Conservation (phyloP, 2,888 invertebrate genomes). For the Pristionchus entomophagus region DNA sequence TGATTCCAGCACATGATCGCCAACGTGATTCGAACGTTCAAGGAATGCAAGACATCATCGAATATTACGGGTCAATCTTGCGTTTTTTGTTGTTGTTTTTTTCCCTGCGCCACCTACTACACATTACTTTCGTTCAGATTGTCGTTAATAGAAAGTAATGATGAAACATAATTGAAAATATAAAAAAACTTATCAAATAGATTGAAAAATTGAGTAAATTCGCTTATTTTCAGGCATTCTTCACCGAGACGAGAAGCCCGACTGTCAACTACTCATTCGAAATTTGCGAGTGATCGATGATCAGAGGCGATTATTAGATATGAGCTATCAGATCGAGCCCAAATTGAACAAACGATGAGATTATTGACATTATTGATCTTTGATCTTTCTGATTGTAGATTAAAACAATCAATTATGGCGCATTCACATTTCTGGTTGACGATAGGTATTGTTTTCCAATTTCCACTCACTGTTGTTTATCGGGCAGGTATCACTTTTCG, state of each 20-base stretch:
- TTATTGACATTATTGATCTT: background rate
- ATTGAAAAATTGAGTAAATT: background rate
- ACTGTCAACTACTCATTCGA: constrained; percentile 53
- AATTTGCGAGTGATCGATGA: constrained; percentile 86
- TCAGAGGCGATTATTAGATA: constrained; percentile 84
- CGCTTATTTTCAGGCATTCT: background rate
- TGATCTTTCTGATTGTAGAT: background rate
- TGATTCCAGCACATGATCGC: constrained; percentile 85
- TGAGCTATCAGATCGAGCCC: constrained; percentile 81
- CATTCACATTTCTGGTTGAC: background rate
- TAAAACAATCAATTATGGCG: background rate
- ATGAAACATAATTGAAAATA: background rate
- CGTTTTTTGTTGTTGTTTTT: constrained; percentile 12
- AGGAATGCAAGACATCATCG: constrained; percentile 79
- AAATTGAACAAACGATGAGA: constrained; percentile 4
- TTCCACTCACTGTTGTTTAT: background rate
- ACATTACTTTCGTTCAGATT: background rate
- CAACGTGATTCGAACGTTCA: constrained; percentile 85
- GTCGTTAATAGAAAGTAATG: background rate
- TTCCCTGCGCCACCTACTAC: no score
- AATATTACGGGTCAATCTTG: background rate
- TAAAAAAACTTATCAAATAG: background rate
- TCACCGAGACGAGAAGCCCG: background rate
- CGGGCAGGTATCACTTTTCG: background rate
- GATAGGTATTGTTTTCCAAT: background rate